Conservation (phyloP, 2,113 vertebrate genomes). For the Chaenocephalus aceratus region DNA sequence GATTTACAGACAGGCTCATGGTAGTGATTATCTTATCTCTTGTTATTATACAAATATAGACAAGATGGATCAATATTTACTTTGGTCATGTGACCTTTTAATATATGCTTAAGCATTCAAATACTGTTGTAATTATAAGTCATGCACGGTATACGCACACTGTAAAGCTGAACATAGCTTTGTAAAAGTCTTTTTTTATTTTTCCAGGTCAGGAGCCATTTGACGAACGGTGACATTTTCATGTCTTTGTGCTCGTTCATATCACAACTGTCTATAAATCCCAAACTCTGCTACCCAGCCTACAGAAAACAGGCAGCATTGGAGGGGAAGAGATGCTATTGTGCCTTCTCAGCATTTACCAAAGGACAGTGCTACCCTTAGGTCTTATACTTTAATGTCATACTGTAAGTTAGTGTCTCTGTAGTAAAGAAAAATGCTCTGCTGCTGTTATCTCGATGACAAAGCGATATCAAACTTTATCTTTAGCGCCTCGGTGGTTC, state of each 20-base stretch:
- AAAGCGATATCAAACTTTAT: conserved; percentile 28
- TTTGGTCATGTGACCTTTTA: not conserved
- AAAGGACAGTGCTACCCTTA: conserved; percentile 74
- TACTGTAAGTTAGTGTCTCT: conserved; percentile 55
- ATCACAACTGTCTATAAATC: conserved; percentile 78
- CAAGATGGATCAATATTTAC: not conserved
- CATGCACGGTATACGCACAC: conserved; percentile 11
- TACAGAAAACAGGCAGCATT: conserved; percentile 73
- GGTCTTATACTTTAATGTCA: conserved; percentile 76
- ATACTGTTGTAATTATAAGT: not conserved
- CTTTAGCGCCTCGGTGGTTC: not conserved
- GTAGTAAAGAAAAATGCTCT: conserved; percentile 13
- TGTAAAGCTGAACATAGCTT: conserved; percentile 31
- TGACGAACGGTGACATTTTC: conserved; percentile 78
- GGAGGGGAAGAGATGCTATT: conserved; percentile 44
- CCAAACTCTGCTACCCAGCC: conserved; percentile 69
- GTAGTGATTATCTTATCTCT: conserved; percentile 6
- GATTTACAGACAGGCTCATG: not conserved
- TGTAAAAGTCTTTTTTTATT: conserved; percentile 48
- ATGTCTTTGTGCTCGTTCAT: conserved; percentile 72
- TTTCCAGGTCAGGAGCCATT: conserved; percentile 67
- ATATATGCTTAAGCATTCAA: conserved; percentile 1
- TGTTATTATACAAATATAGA: conserved; percentile 3
- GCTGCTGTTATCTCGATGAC: conserved; percentile 3
- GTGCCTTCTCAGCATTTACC: conserved; percentile 77